phyloP scores from a whole-genome alignment of 2,888 invertebrate genomes.

The Nasonovia ribisnigri region DNA sequence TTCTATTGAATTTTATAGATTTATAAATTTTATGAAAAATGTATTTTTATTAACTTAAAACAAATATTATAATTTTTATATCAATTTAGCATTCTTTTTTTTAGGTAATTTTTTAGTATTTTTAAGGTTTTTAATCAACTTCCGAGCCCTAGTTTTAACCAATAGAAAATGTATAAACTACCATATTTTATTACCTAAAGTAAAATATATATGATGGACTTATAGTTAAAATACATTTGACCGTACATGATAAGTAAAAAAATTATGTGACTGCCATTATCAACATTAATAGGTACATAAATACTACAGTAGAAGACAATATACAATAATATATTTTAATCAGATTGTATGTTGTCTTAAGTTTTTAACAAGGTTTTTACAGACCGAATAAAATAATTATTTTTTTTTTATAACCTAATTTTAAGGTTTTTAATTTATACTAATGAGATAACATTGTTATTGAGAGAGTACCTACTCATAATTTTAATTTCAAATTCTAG shows the following conservation, averaged over 20 bases:
- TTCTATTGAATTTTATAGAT: no score
- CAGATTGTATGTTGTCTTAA: background rate
- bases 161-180: background rate
- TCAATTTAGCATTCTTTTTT: no score
- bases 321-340: background rate
- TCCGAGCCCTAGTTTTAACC: no score
- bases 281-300: background rate
- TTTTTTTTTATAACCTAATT: background rate
- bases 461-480: background rate
- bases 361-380: background rate
- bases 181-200: background rate
- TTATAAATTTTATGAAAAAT: no score
- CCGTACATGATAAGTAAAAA: background rate
- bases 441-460: background rate
- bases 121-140: no score
- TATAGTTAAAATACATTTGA: background rate
- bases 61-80: no score
- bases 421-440: background rate
- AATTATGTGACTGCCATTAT: no score
- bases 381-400: background rate
- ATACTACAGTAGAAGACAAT: background rate
- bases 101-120: no score
- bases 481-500: background rate
- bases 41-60: no score
- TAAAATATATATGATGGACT: background rate